A percentile compares a stretch with the other conserved stretches of the same genome.
Conservation (phyloP, 2,113 vertebrate genomes). For the Zingel zingel region DNA sequence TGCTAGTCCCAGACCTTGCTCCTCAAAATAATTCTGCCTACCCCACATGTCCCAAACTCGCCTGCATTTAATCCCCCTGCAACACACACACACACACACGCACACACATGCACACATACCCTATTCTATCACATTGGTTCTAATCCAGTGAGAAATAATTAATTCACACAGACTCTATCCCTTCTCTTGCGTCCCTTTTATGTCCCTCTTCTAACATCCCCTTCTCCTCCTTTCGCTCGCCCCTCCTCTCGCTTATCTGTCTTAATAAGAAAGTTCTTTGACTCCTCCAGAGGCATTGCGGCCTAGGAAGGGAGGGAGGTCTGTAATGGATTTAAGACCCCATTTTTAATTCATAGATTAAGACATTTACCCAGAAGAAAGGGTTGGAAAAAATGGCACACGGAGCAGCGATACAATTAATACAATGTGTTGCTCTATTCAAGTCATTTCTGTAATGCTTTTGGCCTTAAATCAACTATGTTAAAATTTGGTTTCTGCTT, state of each 20-base stretch:
- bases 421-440: slow-evolving; percentile 43
- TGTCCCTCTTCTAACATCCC: slow-evolving; percentile 23
- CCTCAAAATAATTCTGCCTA: slow-evolving; percentile 39
- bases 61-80: slow-evolving; percentile 38
- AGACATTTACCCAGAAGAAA: slow-evolving; percentile 74
- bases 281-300: slow-evolving; percentile 49
- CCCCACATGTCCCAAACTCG: slow-evolving; percentile 10
- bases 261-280: slow-evolving; percentile 70
- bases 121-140: slow-evolving; percentile 53
- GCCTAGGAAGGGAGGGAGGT: slow-evolving; percentile 43
- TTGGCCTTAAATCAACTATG: slow-evolving; percentile 32
- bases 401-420: slow-evolving; percentile 58
- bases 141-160: slow-evolving; percentile 74
- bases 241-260: slow-evolving; percentile 44
- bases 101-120: neutral
- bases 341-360: slow-evolving; percentile 81
- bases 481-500: slow-evolving; percentile 16
- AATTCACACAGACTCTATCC: slow-evolving; percentile 55
- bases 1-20: slow-evolving; percentile 19
- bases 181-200: slow-evolving; percentile 26
- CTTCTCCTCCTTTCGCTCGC: neutral
- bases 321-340: slow-evolving; percentile 77
- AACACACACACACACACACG: neutral
- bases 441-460: slow-evolving; percentile 52
- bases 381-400: slow-evolving; percentile 29